phyloP scores from a whole-genome alignment of 1,140 invertebrate genomes.

The Vanessa atalanta region DNA sequence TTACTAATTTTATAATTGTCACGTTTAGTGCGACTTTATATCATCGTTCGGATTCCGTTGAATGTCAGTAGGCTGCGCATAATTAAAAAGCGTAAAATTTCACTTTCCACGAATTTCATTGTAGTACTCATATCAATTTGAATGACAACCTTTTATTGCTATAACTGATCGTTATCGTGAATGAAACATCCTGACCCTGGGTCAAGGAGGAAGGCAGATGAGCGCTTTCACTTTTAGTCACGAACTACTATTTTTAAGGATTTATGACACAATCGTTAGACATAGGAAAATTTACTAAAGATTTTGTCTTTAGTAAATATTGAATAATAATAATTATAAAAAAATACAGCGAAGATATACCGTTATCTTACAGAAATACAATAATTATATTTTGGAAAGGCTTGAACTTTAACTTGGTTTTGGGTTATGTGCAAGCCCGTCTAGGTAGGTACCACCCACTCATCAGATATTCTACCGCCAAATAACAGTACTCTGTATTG shows the following conservation, averaged over 20 bases:
- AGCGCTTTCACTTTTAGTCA: slow-evolving; percentile 1
- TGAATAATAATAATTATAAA: too few relatives aligned
- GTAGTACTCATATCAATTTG: neutral
- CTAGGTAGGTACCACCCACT: too few relatives aligned
- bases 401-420: too few relatives aligned
- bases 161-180: neutral
- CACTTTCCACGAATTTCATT: slow-evolving; percentile 23
- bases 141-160: slow-evolving; percentile 3
- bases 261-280: neutral
- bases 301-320: too few relatives aligned
- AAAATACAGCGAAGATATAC: too few relatives aligned
- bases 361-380: too few relatives aligned
- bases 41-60: neutral
- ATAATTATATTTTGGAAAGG: too few relatives aligned
- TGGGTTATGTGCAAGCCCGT: too few relatives aligned
- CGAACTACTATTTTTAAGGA: slow-evolving; percentile 13
- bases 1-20: too few relatives aligned
- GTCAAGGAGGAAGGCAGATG: slow-evolving; percentile 2
- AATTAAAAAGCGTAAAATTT: slow-evolving; percentile 30
- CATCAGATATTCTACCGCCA: too few relatives aligned
- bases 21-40: too few relatives aligned
- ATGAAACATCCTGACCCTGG: slow-evolving; percentile 2
- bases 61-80: slow-evolving; percentile 24
- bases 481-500: too few relatives aligned
- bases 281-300: neutral